phyloP scores from a whole-genome alignment of 2,797 vertebrate genomes.

The Scyliorhinus canicula region DNA sequence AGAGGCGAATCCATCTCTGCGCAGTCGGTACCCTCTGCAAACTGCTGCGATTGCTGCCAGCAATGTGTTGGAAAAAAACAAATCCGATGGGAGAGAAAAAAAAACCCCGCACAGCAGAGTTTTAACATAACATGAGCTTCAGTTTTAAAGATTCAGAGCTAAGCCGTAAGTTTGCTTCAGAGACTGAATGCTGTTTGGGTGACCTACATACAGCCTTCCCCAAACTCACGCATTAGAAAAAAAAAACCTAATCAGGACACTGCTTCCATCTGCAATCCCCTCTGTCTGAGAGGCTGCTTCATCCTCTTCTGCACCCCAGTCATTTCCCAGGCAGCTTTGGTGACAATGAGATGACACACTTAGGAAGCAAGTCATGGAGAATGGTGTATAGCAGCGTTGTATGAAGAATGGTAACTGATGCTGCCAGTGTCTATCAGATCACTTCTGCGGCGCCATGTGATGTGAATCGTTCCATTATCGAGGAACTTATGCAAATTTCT shows the following conservation, averaged over 20 bases:
- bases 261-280: background rate
- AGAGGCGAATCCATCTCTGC: background rate
- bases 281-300: background rate
- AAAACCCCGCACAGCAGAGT: background rate
- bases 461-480: background rate
- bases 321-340: background rate
- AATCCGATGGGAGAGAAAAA: background rate
- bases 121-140: background rate
- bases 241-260: slow-evolving; percentile 23
- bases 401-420: background rate
- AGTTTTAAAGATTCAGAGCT: slow-evolving; percentile 26
- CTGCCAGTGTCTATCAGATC: too few relatives aligned
- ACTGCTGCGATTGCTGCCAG: background rate
- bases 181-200: slow-evolving; percentile 27
- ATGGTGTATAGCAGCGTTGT: background rate
- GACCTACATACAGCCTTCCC: slow-evolving; percentile 30
- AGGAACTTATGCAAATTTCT: background rate
- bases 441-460: background rate
- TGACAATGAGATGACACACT: background rate
- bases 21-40: background rate
- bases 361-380: background rate
- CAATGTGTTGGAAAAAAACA: background rate
- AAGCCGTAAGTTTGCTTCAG: slow-evolving; percentile 26
- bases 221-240: background rate
- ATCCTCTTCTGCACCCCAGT: slow-evolving; percentile 1